phyloP scores from a whole-genome alignment of 2,797 vertebrate species.

The Euphonia xanthogaster region DNA sequence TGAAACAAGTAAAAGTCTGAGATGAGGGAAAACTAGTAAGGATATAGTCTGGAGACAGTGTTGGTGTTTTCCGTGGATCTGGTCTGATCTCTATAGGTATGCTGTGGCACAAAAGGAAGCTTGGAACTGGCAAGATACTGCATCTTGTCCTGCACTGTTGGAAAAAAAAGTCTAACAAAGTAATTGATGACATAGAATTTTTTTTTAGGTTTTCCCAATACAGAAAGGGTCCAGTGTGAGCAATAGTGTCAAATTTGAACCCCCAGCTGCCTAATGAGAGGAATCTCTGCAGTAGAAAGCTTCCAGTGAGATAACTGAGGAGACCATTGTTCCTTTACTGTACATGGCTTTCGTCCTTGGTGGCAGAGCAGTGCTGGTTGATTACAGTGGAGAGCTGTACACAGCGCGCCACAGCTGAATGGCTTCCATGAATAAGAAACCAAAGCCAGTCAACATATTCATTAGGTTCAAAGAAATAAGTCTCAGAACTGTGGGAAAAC shows the following conservation, averaged over 20 bases:
- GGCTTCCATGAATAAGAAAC: conserved; percentile 60
- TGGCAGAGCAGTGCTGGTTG: conserved; percentile 20
- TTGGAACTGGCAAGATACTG: not conserved
- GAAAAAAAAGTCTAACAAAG: not conserved
- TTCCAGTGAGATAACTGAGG: not conserved
- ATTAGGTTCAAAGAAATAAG: conserved; percentile 62
- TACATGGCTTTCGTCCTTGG: not conserved
- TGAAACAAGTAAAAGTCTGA: not conserved
- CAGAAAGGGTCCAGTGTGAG: not conserved
- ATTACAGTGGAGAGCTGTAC: conserved; percentile 27
- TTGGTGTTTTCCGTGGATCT: rapidly evolving
- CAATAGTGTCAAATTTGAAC: not conserved
- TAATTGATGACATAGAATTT: not conserved
- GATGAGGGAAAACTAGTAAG: not conserved
- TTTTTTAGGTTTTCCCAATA: not conserved
- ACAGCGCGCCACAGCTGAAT: conserved; percentile 60
- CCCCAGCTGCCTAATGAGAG: not conserved
- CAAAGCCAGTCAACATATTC: conserved; percentile 35
- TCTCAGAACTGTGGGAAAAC: conserved; percentile 65
- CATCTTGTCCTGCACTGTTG: not conserved
- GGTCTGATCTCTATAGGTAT: not conserved
- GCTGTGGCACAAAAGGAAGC: not conserved
- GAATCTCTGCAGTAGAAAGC: not conserved
- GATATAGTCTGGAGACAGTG: not conserved
- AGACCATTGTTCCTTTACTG: not conserved